Evolutionary conservation across 2,888 invertebrate species (phyloP).

Genomic region (Acanthosepion lycidas): DNA sequence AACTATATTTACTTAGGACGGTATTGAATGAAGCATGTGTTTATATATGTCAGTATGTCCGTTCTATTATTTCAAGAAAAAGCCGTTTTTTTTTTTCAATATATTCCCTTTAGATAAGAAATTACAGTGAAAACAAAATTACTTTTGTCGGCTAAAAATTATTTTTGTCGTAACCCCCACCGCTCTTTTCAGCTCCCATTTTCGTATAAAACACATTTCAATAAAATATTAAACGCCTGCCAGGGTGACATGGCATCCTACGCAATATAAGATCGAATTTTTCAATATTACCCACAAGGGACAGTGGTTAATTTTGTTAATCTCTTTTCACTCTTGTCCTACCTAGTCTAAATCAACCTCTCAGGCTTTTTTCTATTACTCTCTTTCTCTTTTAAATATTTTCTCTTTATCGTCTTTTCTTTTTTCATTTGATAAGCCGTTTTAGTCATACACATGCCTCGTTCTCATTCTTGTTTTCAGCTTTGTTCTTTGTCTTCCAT

Average conservation of each 20-base stretch:
- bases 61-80: too few relatives aligned
- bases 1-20: background rate
- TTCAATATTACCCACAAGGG: background rate
- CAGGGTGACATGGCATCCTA: background rate
- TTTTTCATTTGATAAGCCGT: background rate
- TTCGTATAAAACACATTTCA: conserved; percentile 33
- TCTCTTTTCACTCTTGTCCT: background rate
- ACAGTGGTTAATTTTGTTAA: background rate
- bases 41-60: too few relatives aligned
- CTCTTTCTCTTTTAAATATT: background rate
- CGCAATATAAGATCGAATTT: background rate
- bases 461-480: too few relatives aligned
- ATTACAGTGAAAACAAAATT: background rate
- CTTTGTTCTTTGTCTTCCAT: too few relatives aligned
- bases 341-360: background rate
- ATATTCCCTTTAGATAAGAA: conserved; percentile 1
- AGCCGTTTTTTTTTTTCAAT: background rate
- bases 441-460: too few relatives aligned
- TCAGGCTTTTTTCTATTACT: background rate
- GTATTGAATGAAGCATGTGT: background rate
- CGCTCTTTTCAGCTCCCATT: background rate
- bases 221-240: conserved; percentile 33
- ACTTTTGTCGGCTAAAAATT: background rate
- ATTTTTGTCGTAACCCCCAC: background rate
- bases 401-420: background rate